Evolutionary conservation across 2,113 vertebrate genomes (phyloP).

Genomic region (Origma solitaria): DNA sequence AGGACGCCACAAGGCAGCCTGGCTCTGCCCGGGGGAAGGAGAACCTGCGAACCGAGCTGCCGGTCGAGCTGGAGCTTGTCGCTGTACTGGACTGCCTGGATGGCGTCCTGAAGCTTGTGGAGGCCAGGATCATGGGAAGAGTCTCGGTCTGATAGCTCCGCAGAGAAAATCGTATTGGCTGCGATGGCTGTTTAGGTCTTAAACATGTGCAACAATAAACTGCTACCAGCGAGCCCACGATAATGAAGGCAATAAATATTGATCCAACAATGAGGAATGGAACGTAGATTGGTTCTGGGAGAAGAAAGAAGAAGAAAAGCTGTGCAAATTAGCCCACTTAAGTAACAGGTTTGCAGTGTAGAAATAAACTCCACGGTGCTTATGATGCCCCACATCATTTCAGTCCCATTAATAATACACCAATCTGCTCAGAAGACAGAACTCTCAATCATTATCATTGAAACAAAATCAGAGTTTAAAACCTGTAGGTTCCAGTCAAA

Average conservation of each 20-base stretch:
- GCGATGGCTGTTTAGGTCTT: conserved; percentile 89
- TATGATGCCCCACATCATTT: background rate
- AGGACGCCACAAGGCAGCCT: conserved; percentile 72
- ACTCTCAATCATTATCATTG: rapidly evolving
- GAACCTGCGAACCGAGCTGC: conserved; percentile 83
- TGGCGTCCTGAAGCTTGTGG: conserved; percentile 80
- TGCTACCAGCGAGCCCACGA: conserved; percentile 90
- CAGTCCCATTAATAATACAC: background rate
- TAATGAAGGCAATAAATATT: conserved; percentile 94
- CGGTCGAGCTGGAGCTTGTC: conserved; percentile 87
- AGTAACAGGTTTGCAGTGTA: background rate
- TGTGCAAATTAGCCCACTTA: background rate
- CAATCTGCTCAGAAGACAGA: background rate
- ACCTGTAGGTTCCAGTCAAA: background rate
- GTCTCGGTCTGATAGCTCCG: conserved; percentile 93
- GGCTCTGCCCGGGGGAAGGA: conserved; percentile 82
- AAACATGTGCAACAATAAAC: conserved; percentile 97
- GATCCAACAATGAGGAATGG: conserved; percentile 97
- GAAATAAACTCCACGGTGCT: background rate
- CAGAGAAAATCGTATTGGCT: conserved; percentile 90
- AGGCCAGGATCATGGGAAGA: conserved; percentile 93
- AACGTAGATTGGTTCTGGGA: conserved; percentile 88
- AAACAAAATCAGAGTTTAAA: background rate
- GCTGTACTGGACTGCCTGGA: conserved; percentile 93
- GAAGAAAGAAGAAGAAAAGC: background rate